Evolutionary conservation across 1,140 invertebrate species (phyloP).

Genomic region (Trachymyrmex cornetzi): DNA sequence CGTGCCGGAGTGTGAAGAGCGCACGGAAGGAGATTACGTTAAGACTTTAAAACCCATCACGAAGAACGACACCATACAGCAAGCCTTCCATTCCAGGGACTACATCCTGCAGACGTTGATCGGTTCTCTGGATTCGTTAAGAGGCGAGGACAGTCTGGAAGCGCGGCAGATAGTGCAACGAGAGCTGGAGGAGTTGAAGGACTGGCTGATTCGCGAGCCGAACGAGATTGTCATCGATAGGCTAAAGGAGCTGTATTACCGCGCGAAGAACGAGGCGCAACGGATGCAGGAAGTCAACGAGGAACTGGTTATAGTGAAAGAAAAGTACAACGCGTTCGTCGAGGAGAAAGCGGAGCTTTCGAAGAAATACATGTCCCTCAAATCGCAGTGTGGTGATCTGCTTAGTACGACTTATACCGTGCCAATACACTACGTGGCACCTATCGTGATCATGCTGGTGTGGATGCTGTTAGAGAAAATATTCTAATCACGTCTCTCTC

Average conservation of each 20-base stretch:
- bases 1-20: conserved; percentile 63
- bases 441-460: conserved; percentile 80
- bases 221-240: conserved; percentile 76
- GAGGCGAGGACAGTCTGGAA: conserved; percentile 72
- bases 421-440: conserved; percentile 85
- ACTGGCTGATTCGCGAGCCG: conserved; percentile 79
- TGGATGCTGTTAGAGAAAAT: conserved; percentile 85
- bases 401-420: conserved; percentile 82
- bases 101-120: conserved; percentile 79
- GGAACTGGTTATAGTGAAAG: conserved; percentile 86
- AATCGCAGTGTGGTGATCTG: conserved; percentile 83
- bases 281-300: conserved; percentile 85
- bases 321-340: conserved; percentile 85
- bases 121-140: conserved; percentile 75
- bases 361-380: conserved; percentile 82
- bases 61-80: conserved; percentile 64
- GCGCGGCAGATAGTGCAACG: conserved; percentile 76
- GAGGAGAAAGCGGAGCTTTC: conserved; percentile 85
- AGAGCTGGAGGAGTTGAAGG: conserved; percentile 79
- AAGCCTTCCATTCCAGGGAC: conserved; percentile 69
- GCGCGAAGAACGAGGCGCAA: conserved; percentile 83
- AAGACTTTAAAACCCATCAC: conserved; percentile 79
- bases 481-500: conserved; percentile 78
- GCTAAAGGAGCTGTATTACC: conserved; percentile 79
- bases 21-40: conserved; percentile 77